phyloP scores from a whole-genome alignment of 1,140 invertebrate species.

The Brachionus rubens region DNA sequence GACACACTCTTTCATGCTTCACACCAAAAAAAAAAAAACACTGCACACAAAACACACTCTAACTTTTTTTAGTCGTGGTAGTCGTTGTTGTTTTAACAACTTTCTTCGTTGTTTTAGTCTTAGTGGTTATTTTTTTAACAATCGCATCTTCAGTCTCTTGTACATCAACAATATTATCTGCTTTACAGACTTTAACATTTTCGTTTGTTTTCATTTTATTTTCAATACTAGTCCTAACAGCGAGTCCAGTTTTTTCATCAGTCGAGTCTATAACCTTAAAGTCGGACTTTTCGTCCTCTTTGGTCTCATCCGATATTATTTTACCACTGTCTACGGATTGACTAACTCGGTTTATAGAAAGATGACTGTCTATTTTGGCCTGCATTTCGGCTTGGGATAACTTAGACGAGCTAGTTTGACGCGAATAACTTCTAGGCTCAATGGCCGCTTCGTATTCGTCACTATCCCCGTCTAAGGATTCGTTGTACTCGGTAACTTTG shows the following conservation, averaged over 20 bases:
- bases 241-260: constrained; percentile 33
- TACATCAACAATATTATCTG: constrained; percentile 38
- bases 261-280: constrained; percentile 26
- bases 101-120: constrained; percentile 37
- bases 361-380: constrained; percentile 34
- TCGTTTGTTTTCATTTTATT: constrained; percentile 45
- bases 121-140: constrained; percentile 46
- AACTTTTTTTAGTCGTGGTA: constrained; percentile 40
- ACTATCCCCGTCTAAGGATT: constrained; percentile 29
- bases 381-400: neutral
- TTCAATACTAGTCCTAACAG: constrained; percentile 18
- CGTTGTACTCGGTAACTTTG: constrained; percentile 37
- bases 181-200: constrained; percentile 42
- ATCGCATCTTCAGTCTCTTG: constrained; percentile 42
- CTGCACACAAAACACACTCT: neutral
- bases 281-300: constrained; percentile 12
- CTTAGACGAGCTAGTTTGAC: neutral
- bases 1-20: neutral
- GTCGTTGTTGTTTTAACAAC: constrained; percentile 41
- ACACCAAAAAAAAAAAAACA: neutral
- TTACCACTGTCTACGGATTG: neutral
- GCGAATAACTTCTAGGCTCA: neutral
- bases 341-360: neutral
- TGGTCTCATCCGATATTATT: constrained; percentile 21
- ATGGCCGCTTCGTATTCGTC: neutral